Evolutionary conservation across 2,888 invertebrate genomes (phyloP).

Genomic region (Xylota sylvarum): DNA sequence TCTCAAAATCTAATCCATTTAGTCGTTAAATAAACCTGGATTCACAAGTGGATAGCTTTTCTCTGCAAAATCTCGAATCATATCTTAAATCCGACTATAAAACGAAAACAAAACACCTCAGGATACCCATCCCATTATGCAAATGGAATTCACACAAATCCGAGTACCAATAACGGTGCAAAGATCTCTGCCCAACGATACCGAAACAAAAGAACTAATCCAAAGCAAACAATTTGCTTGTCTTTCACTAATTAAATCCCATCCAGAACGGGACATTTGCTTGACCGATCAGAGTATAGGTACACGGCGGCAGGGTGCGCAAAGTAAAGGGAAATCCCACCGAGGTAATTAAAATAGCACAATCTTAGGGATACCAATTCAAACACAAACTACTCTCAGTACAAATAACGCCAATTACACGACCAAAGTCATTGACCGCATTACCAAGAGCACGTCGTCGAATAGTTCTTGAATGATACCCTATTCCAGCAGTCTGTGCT

Average conservation of each 20-base stretch:
- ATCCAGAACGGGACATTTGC: constrained; percentile 49
- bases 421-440: constrained; percentile 69
- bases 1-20: not conserved
- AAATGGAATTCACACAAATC: constrained; percentile 12
- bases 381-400: constrained; percentile 8
- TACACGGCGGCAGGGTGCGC: not conserved
- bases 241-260: constrained; percentile 50
- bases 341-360: constrained; percentile 50
- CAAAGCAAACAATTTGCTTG: constrained; percentile 35
- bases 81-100: too few relatives aligned
- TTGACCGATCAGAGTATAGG: constrained; percentile 28
- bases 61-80: not conserved
- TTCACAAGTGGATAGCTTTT: not conserved
- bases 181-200: constrained; percentile 23
- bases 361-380: constrained; percentile 31
- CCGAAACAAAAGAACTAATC: constrained; percentile 33
- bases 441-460: constrained; percentile 36
- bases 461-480: constrained; percentile 34
- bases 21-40: not conserved
- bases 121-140: constrained; percentile 17
- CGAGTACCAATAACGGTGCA: constrained; percentile 46
- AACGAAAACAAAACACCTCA: too few relatives aligned
- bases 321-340: constrained; percentile 42
- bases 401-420: constrained; percentile 68
- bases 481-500: constrained; percentile 22